A percentile compares a stretch with the other conserved stretches of the same genome.
Conservation (phyloP, 2,888 invertebrate species). For the Sarcophaga carnaria region DNA sequence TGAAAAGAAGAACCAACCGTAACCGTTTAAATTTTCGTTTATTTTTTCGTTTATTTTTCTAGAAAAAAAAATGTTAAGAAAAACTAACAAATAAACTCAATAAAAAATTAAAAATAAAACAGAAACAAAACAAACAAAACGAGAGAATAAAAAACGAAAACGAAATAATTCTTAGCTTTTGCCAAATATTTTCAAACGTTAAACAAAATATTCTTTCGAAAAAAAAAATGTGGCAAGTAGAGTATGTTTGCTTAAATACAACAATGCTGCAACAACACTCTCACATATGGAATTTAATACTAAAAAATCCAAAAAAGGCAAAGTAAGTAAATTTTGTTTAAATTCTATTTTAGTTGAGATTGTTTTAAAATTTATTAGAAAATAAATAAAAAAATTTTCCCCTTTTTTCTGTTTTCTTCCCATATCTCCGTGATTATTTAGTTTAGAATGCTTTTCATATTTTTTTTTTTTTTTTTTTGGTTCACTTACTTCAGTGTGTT, state of each 20-base stretch:
- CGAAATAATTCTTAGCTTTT: slow-evolving; percentile 47
- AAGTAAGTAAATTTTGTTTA: too few species aligned
- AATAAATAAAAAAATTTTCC: too few species aligned
- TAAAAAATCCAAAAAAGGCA: too few species aligned
- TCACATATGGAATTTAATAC: too few species aligned
- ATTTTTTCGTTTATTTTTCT: slow-evolving; percentile 23
- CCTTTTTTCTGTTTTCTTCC: too few species aligned
- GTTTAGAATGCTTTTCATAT: neutral
- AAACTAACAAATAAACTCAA: slow-evolving; percentile 17
- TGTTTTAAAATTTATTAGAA: too few species aligned
- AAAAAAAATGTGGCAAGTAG: too few species aligned
- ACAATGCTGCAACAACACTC: too few species aligned
- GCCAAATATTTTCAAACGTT: slow-evolving; percentile 58
- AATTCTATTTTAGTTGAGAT: too few species aligned
- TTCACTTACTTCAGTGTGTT: neutral
- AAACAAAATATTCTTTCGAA: neutral
- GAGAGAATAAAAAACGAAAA: slow-evolving; percentile 2
- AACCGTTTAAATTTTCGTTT: slow-evolving; percentile 29
- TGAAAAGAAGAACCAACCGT: slow-evolving; percentile 60
- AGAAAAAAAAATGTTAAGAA: slow-evolving; percentile 9
- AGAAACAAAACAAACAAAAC: slow-evolving; percentile 20
- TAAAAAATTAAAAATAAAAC: neutral
- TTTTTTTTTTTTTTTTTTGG: neutral
- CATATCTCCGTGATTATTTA: too few species aligned
- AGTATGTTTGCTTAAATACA: too few species aligned